Conservation (phyloP, 2,113 vertebrate species). For the Dicrurus megarhynchus region DNA sequence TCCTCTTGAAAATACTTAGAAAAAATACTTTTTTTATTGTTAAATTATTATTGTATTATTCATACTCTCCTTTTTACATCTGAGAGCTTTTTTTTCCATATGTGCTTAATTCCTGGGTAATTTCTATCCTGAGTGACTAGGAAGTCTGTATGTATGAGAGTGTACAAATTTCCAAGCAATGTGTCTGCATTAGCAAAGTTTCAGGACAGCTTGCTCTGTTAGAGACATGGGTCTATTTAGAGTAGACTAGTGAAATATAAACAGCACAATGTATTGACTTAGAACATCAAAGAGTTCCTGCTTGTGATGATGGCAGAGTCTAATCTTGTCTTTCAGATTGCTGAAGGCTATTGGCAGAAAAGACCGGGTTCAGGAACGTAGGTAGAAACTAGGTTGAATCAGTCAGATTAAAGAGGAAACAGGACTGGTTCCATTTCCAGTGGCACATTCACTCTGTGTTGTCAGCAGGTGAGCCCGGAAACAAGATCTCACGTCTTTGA, state of each 20-base stretch:
- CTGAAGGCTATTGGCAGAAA: background rate
- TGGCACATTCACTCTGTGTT: background rate
- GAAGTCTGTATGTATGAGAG: background rate
- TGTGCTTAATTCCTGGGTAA: background rate
- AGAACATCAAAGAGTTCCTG: background rate
- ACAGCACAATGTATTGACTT: background rate
- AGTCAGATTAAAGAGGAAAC: background rate
- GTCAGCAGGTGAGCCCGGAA: background rate
- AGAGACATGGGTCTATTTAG: background rate
- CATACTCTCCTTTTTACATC: background rate
- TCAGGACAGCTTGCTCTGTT: background rate
- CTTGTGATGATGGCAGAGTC: background rate
- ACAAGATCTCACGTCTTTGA: background rate
- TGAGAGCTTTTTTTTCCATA: background rate
- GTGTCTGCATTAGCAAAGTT: background rate
- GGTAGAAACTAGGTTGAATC: background rate
- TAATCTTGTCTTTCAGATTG: background rate
- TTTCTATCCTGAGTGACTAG: background rate
- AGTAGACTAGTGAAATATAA: background rate
- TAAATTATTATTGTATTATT: background rate
- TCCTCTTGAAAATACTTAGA: background rate
- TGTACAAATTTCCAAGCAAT: background rate
- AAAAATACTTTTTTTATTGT: background rate
- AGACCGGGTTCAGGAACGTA: background rate
- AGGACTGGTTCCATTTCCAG: background rate